Evolutionary conservation across 64 coral and sea anemone genomes (phyloP), one percentile per base, ranked within the genome.

Genomic region (Montipora efflorescens): DNA sequence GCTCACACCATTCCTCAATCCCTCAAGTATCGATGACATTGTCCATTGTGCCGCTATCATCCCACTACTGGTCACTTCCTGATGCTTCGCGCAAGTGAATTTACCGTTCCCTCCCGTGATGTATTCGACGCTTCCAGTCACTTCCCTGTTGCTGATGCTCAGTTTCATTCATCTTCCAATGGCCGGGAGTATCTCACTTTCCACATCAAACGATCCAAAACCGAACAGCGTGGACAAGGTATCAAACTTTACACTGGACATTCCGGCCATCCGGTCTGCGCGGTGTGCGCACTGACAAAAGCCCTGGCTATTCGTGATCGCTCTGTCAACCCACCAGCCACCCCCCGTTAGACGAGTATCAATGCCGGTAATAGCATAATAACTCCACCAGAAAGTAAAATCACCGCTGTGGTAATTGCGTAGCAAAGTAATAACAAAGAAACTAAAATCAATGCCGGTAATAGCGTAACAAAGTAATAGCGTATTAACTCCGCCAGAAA

Each of bases 201-300:
- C 9, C 47, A 45, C 59, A 82, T 91, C 15, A 91, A 83, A 76
- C 59, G 22, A 52, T 91, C 78, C 8, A 76, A 91, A 43, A 82
- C 68, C n/a, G 78, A 81, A 13, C 88, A 90, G 67, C 43, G 67
- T 4, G 14, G 76, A 14, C 25, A 82, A 5, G 61, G 62, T 8
- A 28, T 72, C 5, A 81, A 28, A 0, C 47, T 91, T 47, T 82
- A 91, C 25, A 59, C 53, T 15, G 18, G 7, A 4, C 88, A 90
- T 22, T 79, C 88, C 5, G 47, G 62, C 4, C 88, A 80, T 28
- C 15, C 23, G 10, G 88, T 90, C 73, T 67, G 76, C 44, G 77
- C 72, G 25, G 28, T 43, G 20, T 45, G 72, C 72, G 25, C 72
- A 75, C 18, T 75, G 72, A 43, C 7, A 75, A 76, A 68, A n/a